Conservation (phyloP, 2,797 vertebrate species). For the Clarias pachynema region DNA sequence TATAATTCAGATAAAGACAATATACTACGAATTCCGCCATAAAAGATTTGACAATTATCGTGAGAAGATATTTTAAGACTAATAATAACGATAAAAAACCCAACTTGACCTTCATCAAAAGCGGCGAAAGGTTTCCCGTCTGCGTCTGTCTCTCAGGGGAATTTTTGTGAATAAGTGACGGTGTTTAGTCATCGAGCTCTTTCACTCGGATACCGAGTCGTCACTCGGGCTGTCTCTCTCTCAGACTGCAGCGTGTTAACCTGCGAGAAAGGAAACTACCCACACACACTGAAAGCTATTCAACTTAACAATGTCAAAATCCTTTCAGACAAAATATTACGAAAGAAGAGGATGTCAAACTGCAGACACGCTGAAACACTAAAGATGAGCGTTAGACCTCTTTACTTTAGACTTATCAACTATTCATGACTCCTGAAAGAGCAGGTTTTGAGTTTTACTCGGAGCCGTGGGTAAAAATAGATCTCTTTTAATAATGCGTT, state of each 20-base stretch:
- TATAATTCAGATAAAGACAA: background rate
- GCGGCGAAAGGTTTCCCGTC: background rate
- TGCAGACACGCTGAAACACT: background rate
- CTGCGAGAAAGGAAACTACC: background rate
- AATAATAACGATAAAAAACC: background rate
- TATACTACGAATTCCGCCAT: background rate
- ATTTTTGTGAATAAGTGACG: background rate
- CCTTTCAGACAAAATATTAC: background rate
- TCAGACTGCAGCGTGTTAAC: background rate
- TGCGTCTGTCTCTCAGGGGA: background rate
- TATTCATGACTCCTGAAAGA: background rate
- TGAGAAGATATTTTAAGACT: background rate
- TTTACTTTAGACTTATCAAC: background rate
- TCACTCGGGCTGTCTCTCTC: background rate
- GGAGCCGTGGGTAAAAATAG: background rate
- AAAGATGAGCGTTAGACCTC: background rate
- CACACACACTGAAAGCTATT: background rate
- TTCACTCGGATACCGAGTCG: background rate
- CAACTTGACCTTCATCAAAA: background rate
- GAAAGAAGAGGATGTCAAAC: background rate
- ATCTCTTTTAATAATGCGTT: background rate
- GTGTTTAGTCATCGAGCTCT: background rate
- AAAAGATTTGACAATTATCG: background rate
- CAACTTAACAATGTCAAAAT: background rate
- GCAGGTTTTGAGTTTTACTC: background rate